Evolutionary conservation across 2,797 vertebrate species (phyloP), one percentile per base, ranked within the genome.

Genomic region (Chromis chromis): DNA sequence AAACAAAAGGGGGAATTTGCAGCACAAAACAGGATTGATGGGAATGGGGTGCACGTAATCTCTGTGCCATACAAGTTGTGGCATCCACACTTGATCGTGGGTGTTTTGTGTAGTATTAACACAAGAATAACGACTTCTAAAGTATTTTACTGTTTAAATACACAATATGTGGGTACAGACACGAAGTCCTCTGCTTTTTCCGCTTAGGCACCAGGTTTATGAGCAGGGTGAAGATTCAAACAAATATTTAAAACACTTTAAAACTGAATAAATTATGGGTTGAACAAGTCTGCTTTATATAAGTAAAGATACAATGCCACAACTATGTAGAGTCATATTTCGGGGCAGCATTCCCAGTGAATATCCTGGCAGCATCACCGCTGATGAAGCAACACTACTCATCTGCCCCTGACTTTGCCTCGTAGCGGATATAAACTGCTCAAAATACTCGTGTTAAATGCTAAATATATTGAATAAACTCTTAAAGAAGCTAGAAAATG

Each of bases 331-430:
- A 14, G 33, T 82, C 52, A 50, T 36, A 79, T 65, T 78, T 76
- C 44, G 46, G 66, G 59, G 50, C 71, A 62, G 58, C 76, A 66
- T 76, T 86, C 75, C 74, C 31, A 25, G 52, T 66, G 53, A 73
- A 64, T 63, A 48, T 24, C 40, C 44, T 72, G 75, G 74, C 81
- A 87, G 83, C 86, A 89, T 86, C 83, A 60, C 44, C 24, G 22
- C 1, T 10, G 36, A 54, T 56, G 49, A 68, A 70, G 56, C 73
- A 65, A 76, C 53, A 50, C 21, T 58, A 69, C 64, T 55, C 10
- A 25, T 4, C 48, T 22, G 46, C 19, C n/a, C n/a, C n/a, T 17
- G 10, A 53, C 48, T 58, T 67, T 25, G 17, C 14, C 31, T 42
- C 52, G 13, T 6, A 27, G 40, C 3, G 9, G 5, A 19, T 55